Base-by-base conservation (phyloP, 2,888 invertebrate genomes). In the Caenorhabditis sp. region DNA sequence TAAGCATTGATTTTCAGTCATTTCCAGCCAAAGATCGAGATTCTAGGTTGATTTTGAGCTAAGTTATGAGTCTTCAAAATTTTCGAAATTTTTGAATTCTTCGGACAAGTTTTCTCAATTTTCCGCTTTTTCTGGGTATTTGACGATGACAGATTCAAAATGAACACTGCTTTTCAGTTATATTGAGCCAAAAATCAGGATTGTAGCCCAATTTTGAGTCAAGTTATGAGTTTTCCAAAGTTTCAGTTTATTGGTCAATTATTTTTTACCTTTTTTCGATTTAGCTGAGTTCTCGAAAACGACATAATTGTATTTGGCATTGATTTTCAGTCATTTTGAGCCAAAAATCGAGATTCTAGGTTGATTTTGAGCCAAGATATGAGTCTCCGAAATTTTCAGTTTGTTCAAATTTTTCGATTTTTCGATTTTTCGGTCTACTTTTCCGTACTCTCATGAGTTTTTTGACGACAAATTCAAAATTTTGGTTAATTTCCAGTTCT, bases 21-120 rank as follows among this genome's bases (percentile, higher is more conserved):
- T 66, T 49, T 66, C 31, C 16, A 58, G 26, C 28, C 1, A 19
- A 47, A 49, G 49, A 66, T 49, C 47, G 28, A 49, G 26, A 28
- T 49, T 49, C 22, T 49, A 19, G 49, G 6, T 49, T 26, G 12
- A 54, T 54, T 54, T 54, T 54, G 24, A 22, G 22, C 54, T 12
- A 12, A 54, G 26, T 22, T n/a, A 4, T n/a, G 47, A n/a, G 47
- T 47, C 8, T n/a, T n/a, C 19, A 10, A 47, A 10, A 47, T 47
- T 47, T 47, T 47, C 4, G 8, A n/a, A 47, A 47, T 47, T 47
- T 47, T 47, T 47, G 6, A 38, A 10, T 38, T 38, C 31, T 31
- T 31, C n/a, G n/a, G n/a, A n/a, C n/a, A n/a, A n/a, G n/a, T 8
- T 14, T n/a, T 44, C 16, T 5, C 4, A 14, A n/a, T 14, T 14